Evolutionary conservation across 2,888 invertebrate species (phyloP).

Genomic region (Pecten maximus): DNA sequence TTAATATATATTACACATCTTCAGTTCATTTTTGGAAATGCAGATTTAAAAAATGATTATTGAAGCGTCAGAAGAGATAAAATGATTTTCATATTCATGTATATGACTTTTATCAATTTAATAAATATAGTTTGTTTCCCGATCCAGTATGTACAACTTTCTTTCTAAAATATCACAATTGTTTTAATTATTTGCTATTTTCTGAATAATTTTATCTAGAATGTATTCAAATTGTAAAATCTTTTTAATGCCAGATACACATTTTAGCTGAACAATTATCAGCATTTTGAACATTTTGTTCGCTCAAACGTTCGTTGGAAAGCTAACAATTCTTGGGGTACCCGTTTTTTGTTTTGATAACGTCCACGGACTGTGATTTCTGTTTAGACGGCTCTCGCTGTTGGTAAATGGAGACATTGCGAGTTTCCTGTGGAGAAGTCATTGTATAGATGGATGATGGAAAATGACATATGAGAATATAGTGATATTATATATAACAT

Average conservation of each 20-base stretch:
- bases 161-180: too few species aligned
- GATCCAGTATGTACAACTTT: too few species aligned
- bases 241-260: too few species aligned
- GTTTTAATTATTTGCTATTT: too few species aligned
- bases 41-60: neutral
- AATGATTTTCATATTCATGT: neutral
- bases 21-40: neutral
- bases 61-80: neutral
- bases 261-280: too few species aligned
- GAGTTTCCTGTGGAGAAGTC: slow-evolving; percentile 25
- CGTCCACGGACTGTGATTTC: neutral
- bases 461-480: slow-evolving; percentile 30
- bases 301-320: neutral
- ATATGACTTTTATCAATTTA: neutral
- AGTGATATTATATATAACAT: slow-evolving; percentile 29
- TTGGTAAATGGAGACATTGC: slow-evolving; percentile 10
- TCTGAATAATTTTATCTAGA: too few species aligned
- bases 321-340: neutral
- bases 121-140: neutral
- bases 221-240: too few species aligned
- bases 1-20: neutral
- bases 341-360: neutral
- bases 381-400: neutral
- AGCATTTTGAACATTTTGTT: neutral
- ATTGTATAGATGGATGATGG: slow-evolving; percentile 23